These are phyloP conservation scores for Scaptomyza hsui DNA, from an alignment of 1,140 invertebrate genomes.

Conservation along the genomic window DNA sequence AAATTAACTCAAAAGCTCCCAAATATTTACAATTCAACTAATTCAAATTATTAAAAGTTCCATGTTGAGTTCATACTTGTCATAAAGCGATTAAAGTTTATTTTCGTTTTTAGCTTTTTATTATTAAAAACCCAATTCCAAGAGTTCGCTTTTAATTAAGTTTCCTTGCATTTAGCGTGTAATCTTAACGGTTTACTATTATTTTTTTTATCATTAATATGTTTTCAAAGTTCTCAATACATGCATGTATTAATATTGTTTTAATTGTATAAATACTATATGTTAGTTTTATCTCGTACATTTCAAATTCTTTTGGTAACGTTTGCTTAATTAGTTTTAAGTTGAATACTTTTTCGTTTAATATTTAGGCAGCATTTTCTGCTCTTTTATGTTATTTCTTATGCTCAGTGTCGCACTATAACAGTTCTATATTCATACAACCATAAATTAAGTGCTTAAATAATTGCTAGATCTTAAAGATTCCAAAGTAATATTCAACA, in stretches of 20 bases:
- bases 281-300: background rate
- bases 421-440: slow-evolving; percentile 26
- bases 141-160: background rate
- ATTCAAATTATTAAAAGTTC: background rate
- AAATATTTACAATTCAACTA: slow-evolving; percentile 32
- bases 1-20: background rate
- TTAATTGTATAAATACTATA: background rate
- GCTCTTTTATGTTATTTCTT: background rate
- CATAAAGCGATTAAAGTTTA: background rate
- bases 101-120: background rate
- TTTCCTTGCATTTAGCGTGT: background rate
- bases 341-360: background rate
- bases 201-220: background rate
- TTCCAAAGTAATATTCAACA: slow-evolving; percentile 8
- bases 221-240: background rate
- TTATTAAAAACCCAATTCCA: background rate
- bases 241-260: background rate
- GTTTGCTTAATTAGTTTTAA: background rate
- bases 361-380: background rate
- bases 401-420: slow-evolving; percentile 7
- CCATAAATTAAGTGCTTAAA: slow-evolving; percentile 36
- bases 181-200: background rate
- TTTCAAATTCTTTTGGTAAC: background rate
- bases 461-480: slow-evolving; percentile 11
- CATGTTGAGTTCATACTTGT: background rate